Conservation (phyloP, 2,113 vertebrate genomes). For the Arvicanthis niloticus region DNA sequence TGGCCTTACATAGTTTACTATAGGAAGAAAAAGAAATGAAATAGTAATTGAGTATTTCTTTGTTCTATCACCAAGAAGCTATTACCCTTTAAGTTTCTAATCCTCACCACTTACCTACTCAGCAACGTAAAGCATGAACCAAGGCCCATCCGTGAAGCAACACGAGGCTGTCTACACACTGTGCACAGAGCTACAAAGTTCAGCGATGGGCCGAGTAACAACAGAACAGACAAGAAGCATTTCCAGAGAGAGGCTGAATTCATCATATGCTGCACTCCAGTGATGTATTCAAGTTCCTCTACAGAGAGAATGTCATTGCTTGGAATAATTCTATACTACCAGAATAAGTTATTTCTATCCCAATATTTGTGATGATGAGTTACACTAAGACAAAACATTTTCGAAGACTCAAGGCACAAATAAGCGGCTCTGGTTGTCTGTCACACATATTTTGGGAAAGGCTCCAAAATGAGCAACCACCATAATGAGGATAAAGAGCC, state of each 20-base stretch:
- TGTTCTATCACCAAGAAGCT: conserved; percentile 3
- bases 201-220: neutral
- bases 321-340: neutral
- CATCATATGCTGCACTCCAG: neutral
- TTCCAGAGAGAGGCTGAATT: conserved; percentile 6
- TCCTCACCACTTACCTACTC: neutral
- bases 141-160: neutral
- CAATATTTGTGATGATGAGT: conserved; percentile 2
- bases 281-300: neutral
- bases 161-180: neutral
- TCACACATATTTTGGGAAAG: neutral
- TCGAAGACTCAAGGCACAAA: conserved; percentile 13
- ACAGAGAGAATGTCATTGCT: neutral
- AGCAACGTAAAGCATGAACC: neutral
- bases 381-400: conserved; percentile 47
- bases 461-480: conserved; percentile 11
- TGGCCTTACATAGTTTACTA: neutral
- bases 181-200: neutral
- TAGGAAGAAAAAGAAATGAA: neutral
- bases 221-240: neutral
- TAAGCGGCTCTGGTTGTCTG: neutral
- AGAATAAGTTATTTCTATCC: conserved; percentile 16
- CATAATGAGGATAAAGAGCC: conserved; percentile 33
- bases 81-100: conserved; percentile 23
- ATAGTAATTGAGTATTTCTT: neutral